Base-by-base conservation (phyloP, 2,113 vertebrate genomes). In the Pelobates fuscus region DNA sequence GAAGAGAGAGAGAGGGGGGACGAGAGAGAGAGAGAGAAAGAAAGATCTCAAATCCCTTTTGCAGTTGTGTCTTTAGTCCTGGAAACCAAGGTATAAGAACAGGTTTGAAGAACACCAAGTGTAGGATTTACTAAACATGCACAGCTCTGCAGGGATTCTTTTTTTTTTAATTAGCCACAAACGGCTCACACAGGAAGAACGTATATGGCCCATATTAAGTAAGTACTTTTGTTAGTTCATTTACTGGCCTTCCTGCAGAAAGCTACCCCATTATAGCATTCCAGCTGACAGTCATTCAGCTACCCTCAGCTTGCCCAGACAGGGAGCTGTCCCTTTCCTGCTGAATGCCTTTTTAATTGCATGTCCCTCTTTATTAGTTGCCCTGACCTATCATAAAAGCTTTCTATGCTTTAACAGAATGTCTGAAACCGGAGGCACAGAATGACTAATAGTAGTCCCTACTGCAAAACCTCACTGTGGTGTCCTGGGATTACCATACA, bases 311-410 rank as follows among this genome's bases (percentile, higher is more conserved):
- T 82, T 78, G 78, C 67, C 14, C 57, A 80, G 81, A 70, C 80
- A 83, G 85, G 69, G 54, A 78, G 79, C 84, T 80, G 30, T 59
- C 86, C 85, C 81, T 79, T 70, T 68, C 54, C 87, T 84, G 82
- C 81, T 78, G 82, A 87, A 84, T 78, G 78, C 78, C 64, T 80
- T 78, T 83, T 86, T 84, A 87, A 92, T 85, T 83, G 82, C 79
- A 78, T 78, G 25, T 82, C 82, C 79, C 71, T 77, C 77, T 88
- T 88, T 79, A 87, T 85, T 85, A 87, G 84, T 84, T 85, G 86
- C 82, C 82, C 81, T 71, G 71, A 88, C 88, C 88, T 82, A 74
- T 78, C 82, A 81, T 87, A 89, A 88, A 88, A 88, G 80, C 80
- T 78, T 76, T 30, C 79, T 80, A 71, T 14, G 1, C 80, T 79